Conservation (phyloP, 2,888 invertebrate genomes). For the Parascotia fuliginaria region DNA sequence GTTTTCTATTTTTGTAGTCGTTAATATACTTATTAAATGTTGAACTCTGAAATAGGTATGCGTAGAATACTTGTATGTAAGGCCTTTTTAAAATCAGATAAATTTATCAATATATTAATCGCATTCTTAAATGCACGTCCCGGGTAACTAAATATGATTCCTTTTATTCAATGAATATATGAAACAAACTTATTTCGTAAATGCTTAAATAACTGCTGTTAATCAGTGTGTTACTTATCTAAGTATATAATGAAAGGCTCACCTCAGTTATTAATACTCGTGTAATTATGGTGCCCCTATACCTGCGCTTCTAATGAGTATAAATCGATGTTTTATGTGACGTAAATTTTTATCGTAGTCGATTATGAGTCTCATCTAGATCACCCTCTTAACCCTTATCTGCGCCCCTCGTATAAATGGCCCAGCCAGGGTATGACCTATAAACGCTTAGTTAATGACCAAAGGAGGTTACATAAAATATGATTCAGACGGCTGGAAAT, state of each 20-base stretch:
- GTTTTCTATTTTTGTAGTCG: no score
- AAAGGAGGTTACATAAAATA: conserved; percentile 44
- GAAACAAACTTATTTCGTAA: no score
- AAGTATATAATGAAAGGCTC: neutral
- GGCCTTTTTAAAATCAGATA: no score
- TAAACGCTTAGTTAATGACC: conserved; percentile 49
- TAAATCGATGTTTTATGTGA: conserved; percentile 16
- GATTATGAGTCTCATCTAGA: conserved; percentile 19
- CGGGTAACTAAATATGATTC: no score
- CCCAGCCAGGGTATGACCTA: conserved; percentile 40
- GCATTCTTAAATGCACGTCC: no score
- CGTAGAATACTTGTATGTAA: no score
- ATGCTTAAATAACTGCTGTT: neutral
- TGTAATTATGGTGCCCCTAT: neutral
- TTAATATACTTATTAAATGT: no score
- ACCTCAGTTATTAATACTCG: neutral
- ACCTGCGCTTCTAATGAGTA: conserved; percentile 2
- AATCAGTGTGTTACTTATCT: neutral
- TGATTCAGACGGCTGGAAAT: conserved; percentile 41
- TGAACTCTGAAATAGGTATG: no score
- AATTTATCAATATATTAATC: no score
- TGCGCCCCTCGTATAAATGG: conserved; percentile 27
- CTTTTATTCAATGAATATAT: no score
- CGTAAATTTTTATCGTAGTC: conserved; percentile 20
- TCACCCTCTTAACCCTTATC: conserved; percentile 22